A percentile compares a stretch with the other conserved stretches of the same genome.
Evolutionary conservation across 1,140 invertebrate genomes (phyloP).

Genomic region (Megalopta genalis): DNA sequence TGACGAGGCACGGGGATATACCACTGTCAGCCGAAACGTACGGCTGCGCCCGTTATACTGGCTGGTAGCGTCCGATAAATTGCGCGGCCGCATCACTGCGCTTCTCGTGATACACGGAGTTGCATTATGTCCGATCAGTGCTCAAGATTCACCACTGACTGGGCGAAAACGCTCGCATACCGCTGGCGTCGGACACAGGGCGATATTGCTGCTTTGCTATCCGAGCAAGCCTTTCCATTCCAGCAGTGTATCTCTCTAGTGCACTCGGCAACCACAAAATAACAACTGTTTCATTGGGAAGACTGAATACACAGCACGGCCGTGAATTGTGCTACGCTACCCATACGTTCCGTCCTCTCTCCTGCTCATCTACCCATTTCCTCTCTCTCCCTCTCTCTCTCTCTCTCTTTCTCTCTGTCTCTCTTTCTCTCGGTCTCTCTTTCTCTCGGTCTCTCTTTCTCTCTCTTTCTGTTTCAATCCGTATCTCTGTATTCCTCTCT

Average conservation of each 20-base stretch:
- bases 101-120: slow-evolving; percentile 21
- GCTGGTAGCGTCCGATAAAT: slow-evolving; percentile 26
- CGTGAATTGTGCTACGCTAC: slow-evolving; percentile 49
- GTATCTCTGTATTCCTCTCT: too few species aligned
- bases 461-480: too few species aligned
- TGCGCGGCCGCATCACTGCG: slow-evolving; percentile 2
- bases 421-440: too few species aligned
- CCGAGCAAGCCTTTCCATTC: slow-evolving; percentile 38
- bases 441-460: too few species aligned
- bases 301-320: slow-evolving; percentile 51
- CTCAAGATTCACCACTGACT: slow-evolving; percentile 32
- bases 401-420: too few species aligned
- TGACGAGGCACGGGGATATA: neutral
- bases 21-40: slow-evolving; percentile 28
- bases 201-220: slow-evolving; percentile 36
- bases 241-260: slow-evolving; percentile 47
- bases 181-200: slow-evolving; percentile 17
- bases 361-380: too few species aligned
- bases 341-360: slow-evolving; percentile 16
- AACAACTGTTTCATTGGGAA: slow-evolving; percentile 62
- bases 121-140: slow-evolving; percentile 41
- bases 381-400: neutral
- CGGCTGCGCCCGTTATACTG: neutral
- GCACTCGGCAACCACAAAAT: slow-evolving; percentile 60
- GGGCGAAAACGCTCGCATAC: slow-evolving; percentile 16